Conservation (phyloP, 1,140 invertebrate species). For the Caenorhabditis latens region DNA sequence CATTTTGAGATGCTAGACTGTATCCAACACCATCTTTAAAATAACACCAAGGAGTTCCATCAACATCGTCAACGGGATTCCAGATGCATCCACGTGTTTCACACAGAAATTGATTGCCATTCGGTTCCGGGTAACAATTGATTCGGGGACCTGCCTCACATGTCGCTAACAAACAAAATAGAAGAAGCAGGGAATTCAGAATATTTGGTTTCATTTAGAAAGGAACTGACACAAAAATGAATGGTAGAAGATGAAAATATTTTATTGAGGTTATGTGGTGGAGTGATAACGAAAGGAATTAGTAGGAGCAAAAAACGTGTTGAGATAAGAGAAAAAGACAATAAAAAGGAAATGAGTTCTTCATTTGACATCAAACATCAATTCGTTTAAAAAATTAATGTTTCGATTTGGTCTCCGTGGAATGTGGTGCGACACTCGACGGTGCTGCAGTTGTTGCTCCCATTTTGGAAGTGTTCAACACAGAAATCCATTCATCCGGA, state of each 20-base stretch:
- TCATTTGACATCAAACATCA: neutral
- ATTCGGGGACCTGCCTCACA: constrained; percentile 47
- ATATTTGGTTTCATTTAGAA: neutral
- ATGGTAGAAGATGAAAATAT: neutral
- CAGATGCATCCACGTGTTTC: constrained; percentile 63
- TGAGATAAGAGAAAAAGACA: neutral
- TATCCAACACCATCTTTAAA: constrained; percentile 64
- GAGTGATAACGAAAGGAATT: neutral
- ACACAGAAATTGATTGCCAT: constrained; percentile 56
- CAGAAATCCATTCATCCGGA: neutral
- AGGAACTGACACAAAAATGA: neutral
- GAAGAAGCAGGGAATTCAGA: neutral
- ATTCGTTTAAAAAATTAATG: neutral
- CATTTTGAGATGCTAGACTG: constrained; percentile 51
- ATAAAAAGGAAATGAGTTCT: too few relatives aligned
- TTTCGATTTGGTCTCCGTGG: neutral
- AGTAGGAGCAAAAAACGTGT: constrained; percentile 17
- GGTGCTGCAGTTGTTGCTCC: neutral
- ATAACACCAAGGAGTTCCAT: constrained; percentile 68
- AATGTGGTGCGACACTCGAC: neutral
- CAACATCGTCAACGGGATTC: constrained; percentile 34
- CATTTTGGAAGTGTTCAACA: neutral
- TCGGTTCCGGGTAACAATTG: constrained; percentile 62
- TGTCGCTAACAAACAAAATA: neutral
- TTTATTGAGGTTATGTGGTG: neutral